phyloP scores from a whole-genome alignment of 1,140 invertebrate species.

The Bemisia tabaci region DNA sequence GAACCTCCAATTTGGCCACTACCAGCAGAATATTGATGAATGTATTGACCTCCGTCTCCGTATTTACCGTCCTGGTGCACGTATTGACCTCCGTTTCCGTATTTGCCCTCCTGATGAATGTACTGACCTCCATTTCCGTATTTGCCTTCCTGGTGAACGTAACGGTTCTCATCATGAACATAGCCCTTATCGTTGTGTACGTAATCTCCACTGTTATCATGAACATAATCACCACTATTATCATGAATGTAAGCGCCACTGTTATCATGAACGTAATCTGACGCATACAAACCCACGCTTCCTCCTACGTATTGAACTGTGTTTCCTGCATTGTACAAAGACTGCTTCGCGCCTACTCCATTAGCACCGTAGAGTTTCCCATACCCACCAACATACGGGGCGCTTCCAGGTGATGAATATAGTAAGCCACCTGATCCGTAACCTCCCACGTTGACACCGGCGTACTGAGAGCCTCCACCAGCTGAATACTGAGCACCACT shows the following conservation, averaged over 20 bases:
- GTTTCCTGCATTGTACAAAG: conserved; percentile 14
- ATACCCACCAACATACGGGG: neutral
- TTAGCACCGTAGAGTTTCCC: neutral
- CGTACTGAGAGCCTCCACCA: neutral
- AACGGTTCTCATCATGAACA: neutral
- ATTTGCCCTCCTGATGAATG: conserved; percentile 12
- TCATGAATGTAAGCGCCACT: conserved; percentile 29
- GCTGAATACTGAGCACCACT: neutral
- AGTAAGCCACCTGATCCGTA: neutral
- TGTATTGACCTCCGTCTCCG: conserved; percentile 10
- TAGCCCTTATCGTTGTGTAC: conserved; percentile 19
- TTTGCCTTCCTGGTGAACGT: conserved; percentile 14
- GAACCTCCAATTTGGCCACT: conserved; percentile 6
- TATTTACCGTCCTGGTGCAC: conserved; percentile 8
- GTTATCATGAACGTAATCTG: conserved; percentile 6
- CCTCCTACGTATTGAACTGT: conserved; percentile 2
- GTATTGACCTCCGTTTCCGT: conserved; percentile 13
- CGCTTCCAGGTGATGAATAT: no score
- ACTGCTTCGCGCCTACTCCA: neutral
- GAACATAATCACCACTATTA: conserved; percentile 30
- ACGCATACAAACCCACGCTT: conserved; percentile 8
- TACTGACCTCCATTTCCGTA: conserved; percentile 6
- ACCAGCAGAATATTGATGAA: conserved; percentile 1
- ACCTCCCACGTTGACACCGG: neutral
- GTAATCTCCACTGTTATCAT: conserved; percentile 30